Conservation (phyloP, 2,888 invertebrate genomes). For the Leistus spinibarbis region DNA sequence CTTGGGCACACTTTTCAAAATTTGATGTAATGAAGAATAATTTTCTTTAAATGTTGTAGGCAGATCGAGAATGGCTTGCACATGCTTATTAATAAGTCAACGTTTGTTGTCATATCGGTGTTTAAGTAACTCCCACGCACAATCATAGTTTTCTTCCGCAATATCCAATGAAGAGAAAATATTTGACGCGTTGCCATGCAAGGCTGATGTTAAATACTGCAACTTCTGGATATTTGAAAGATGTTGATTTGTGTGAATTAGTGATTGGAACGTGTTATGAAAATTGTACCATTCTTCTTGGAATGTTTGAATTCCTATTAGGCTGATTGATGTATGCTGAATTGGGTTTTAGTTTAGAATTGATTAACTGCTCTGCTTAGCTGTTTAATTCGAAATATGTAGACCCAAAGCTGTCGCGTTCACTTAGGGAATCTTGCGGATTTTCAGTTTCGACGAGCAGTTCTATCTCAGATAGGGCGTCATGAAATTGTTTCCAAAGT, state of each 20-base stretch:
- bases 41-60: not conserved
- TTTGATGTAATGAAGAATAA: not conserved
- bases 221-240: constrained; percentile 41
- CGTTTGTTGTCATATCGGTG: constrained; percentile 40
- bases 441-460: not conserved
- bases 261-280: constrained; percentile 39
- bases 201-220: constrained; percentile 41
- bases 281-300: constrained; percentile 40
- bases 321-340: not conserved
- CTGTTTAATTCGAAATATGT: not conserved
- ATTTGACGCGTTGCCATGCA: constrained; percentile 38
- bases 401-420: not conserved
- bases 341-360: not conserved
- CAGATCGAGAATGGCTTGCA: constrained; percentile 35
- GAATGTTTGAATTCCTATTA: not conserved
- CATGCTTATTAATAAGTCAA: constrained; percentile 38
- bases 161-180: constrained; percentile 38
- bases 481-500: not conserved
- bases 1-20: not conserved
- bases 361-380: not conserved
- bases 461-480: not conserved
- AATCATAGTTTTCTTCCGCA: constrained; percentile 39
- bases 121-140: constrained; percentile 43
- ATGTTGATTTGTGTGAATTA: constrained; percentile 38
- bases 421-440: not conserved